Percentiles rank a stretch among this genome's conserved stretches.
These are phyloP conservation scores for Allolobophora icterica DNA, from an alignment of 2,888 invertebrate species.

Conservation along the genomic window DNA sequence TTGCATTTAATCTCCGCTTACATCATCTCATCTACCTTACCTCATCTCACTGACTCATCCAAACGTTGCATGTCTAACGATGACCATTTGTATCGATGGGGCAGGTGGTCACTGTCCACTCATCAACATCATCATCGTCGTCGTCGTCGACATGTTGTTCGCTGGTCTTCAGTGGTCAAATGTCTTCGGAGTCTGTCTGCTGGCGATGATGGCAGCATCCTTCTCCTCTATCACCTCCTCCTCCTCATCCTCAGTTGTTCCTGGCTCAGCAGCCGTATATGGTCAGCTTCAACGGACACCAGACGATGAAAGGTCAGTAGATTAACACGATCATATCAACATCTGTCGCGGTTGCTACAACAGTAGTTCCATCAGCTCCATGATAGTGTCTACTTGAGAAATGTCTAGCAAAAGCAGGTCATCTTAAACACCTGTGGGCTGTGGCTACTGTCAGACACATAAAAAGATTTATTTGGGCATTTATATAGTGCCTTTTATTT, in stretches of 20 bases:
- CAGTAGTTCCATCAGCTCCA: background rate
- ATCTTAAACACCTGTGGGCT: too few species aligned
- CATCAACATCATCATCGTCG: background rate
- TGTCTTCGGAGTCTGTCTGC: background rate
- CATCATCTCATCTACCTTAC: background rate
- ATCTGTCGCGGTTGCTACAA: background rate
- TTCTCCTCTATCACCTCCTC: background rate
- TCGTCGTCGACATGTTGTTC: background rate
- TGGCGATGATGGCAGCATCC: background rate
- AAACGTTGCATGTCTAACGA: slow-evolving; percentile 17
- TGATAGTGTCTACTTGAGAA: too few species aligned
- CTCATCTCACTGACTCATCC: background rate
- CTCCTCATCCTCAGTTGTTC: background rate
- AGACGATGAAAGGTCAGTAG: background rate
- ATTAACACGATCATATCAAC: background rate
- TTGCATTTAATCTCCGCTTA: background rate
- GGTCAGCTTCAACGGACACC: background rate
- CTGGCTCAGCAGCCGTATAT: background rate
- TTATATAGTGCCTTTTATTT: too few species aligned
- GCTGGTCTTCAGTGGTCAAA: slow-evolving; percentile 8
- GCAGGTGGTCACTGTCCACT: background rate
- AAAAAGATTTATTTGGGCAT: too few species aligned
- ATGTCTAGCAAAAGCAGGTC: too few species aligned
- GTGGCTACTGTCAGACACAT: too few species aligned
- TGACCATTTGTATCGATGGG: background rate